These are phyloP conservation scores for Athalia rosae DNA, from an alignment of 2,888 invertebrate genomes.

Conservation along the genomic window DNA sequence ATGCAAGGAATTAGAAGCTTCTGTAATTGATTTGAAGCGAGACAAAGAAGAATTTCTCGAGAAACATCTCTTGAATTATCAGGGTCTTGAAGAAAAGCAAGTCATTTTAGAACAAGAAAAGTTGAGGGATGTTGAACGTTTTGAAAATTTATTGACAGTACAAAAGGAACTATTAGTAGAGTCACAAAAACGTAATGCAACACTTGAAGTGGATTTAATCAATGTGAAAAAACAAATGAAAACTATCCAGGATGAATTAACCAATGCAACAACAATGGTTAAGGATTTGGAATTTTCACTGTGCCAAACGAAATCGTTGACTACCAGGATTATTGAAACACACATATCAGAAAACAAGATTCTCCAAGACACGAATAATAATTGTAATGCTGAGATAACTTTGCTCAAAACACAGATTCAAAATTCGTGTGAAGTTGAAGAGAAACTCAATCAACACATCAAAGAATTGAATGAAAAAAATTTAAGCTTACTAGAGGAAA, in stretches of 20 bases:
- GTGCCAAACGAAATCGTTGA: neutral
- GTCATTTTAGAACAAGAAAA: conserved; percentile 6
- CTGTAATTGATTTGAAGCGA: neutral
- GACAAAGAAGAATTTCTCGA: conserved; percentile 12
- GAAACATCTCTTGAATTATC: conserved; percentile 6
- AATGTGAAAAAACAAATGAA: conserved; percentile 47
- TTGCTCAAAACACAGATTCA: conserved; percentile 1
- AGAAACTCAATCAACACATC: conserved; percentile 46
- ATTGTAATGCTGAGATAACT: conserved; percentile 16
- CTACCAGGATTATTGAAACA: neutral
- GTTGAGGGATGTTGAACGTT: conserved; percentile 37
- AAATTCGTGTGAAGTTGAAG: conserved; percentile 27
- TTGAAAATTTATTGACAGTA: conserved; percentile 30
- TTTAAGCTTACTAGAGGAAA: conserved; percentile 42
- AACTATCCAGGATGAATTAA: conserved; percentile 47
- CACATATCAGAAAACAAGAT: conserved; percentile 48
- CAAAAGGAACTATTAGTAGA: conserved; percentile 48
- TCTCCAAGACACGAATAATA: conserved; percentile 40
- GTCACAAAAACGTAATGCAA: conserved; percentile 48
- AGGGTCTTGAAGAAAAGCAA: conserved; percentile 4
- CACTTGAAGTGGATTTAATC: conserved; percentile 47
- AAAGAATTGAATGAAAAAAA: conserved; percentile 47
- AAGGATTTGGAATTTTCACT: conserved; percentile 7
- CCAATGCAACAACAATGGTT: conserved; percentile 45
- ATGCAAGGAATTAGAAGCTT: neutral